Base-by-base conservation (phyloP, 1,140 invertebrate genomes). In the Oryzaephilus surinamensis region DNA sequence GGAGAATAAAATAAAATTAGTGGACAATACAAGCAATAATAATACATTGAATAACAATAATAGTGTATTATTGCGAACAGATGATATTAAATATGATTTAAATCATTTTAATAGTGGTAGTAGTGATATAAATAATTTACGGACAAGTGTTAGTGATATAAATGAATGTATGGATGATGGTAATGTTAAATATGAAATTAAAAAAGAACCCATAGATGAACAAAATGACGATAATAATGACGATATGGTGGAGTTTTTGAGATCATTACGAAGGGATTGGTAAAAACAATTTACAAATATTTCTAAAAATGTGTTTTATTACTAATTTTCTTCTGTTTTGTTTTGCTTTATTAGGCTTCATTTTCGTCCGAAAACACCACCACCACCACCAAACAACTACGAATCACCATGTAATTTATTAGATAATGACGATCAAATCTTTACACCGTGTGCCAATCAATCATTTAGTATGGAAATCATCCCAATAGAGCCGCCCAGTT, bases 351-450 rank as follows among this genome's bases (percentile, higher is more conserved):
- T 24, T 37, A 78, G 79, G 77, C 67, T 82, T 61, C 81, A 84
- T 58, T 84, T 83, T 61, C 74, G 77, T 51, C 80, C 80, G 40
- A 82, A 82, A 66, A 81, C 79, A 30, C 74, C 74, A 30, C 73
- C 74, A 23, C 64, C 78, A 29, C 74, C 74, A 29, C 73, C 74
- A 21, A 64, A 65, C 11, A 48, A 51, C 28, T 52, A 54, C 12
- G 49, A 50, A 38, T 45, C 52, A 2, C 52, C 55, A 4, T 55
- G 52, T 37, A 21, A 52, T 30, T 29, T 61, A 31, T 39, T 57
- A 13, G 45, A 52, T 8, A 20, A 45, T 7, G 48, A 54, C 21
- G 63, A 63, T 6, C 51, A 55, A 16, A 58, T 54, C 16, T 57
- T 64, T 11, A 64, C 67, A 14, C 61, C 73, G 40, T 61, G 64